Percentiles rank a stretch among this genome's conserved stretches.
phyloP scores from a whole-genome alignment of 1,140 invertebrate species.

The Papilio aristodemus region DNA sequence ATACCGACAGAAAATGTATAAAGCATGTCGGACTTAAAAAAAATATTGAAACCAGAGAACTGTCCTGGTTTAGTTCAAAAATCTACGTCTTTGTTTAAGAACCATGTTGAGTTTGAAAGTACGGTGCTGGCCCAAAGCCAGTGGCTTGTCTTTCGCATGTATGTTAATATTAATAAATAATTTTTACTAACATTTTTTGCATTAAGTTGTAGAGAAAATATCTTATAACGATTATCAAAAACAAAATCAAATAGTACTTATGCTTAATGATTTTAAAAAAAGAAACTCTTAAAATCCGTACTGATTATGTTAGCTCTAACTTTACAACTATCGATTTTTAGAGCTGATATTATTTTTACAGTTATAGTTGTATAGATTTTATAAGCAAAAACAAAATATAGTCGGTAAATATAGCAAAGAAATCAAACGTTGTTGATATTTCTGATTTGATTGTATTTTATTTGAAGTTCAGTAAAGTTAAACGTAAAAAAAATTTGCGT shows the following conservation, averaged over 20 bases:
- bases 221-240: too few relatives aligned
- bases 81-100: conserved; percentile 9
- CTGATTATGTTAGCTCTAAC: too few relatives aligned
- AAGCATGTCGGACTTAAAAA: background rate
- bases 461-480: conserved; percentile 6
- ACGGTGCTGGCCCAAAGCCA: background rate
- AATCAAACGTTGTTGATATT: conserved; percentile 1
- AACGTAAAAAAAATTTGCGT: background rate
- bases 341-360: too few relatives aligned
- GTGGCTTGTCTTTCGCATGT: background rate
- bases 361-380: too few relatives aligned
- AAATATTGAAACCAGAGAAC: conserved; percentile 5
- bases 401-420: too few relatives aligned
- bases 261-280: too few relatives aligned
- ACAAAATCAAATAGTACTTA: too few relatives aligned
- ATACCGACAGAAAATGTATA: too few relatives aligned
- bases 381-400: too few relatives aligned
- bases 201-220: background rate
- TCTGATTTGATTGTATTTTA: background rate
- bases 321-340: too few relatives aligned
- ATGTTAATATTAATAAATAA: conserved; percentile 1
- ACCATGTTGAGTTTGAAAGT: background rate
- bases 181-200: background rate
- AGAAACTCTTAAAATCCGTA: too few relatives aligned
- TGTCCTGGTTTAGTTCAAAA: conserved; percentile 15